Base-by-base conservation (phyloP, 2,888 invertebrate genomes). In the Anorthoa munda region DNA sequence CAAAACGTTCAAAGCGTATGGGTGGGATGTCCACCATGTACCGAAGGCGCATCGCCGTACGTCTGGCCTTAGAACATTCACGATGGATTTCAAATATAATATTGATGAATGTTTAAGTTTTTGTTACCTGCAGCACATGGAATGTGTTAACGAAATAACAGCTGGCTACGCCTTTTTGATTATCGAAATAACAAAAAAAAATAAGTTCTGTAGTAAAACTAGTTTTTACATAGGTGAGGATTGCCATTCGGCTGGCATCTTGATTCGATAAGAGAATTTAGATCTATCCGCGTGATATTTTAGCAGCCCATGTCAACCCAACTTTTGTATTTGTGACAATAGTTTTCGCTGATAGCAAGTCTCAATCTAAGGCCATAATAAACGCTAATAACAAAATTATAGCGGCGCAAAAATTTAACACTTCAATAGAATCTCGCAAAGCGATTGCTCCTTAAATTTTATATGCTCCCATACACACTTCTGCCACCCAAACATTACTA, bases 81-180 rank as follows among this genome's bases (percentile, higher is more conserved):
- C 12, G 12, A 26, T 50, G n/a, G 1, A 31, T 77, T 53, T 26
- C 4, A 4, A 50, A 58, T 5, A 17, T 46, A 23, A 23, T 50
- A 21, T 17, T 46, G 11, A 48, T 56, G 2, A 53, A 56, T 45
- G 9, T 61, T 50, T 13, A 26, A 39, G 17, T 26, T 48, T 50
- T 79, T 58, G n/a, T 82, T 76, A 76, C 66, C 66, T 79, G 77
- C 63, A 55, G 26, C 58, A 51, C 56, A 58, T 56, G 48, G 39
- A 51, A 58, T 56, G 48, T 66, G 68, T 64, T 75, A 70, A 26
- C 17, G 31, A 56, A 51, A 56, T 60, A 74, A 68, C 67, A 78
- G 65, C 51, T 81, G 81, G 51, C 60, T 56, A 65, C 64, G 50
- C 64, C 56, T 58, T 60, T 66, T n/a, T 21, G 18, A 21, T 65